Evolutionary conservation across 1,140 invertebrate genomes (phyloP), one percentile per base, ranked within the genome.

Genomic region (Sycophila sp.): DNA sequence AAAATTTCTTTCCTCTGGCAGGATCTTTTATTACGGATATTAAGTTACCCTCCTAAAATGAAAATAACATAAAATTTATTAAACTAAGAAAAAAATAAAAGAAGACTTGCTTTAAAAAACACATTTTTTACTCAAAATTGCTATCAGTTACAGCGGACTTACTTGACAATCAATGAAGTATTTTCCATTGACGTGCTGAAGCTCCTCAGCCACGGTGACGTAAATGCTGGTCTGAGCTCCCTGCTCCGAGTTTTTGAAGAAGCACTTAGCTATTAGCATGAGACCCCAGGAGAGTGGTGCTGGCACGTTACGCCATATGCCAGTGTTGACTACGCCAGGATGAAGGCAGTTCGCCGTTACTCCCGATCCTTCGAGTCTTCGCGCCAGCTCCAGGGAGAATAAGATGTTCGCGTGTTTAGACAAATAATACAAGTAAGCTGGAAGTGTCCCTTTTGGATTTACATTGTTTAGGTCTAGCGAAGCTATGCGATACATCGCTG

Each of bases 401-500:
- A 94, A 90, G 66, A 98, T 93, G 76, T 96, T 96, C 1, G 94
- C 94, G 75, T 95, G 92, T 82, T 98, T 98, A 0, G 94, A 95
- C 2, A 91, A 91, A 74, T 94, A 94, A 75, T 95, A 96, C 5
- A 94, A 78, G 70, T 93, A 94, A 2, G 87, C 89, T 0, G 94
- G 90, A 49, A 91, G 87, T 0, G 87, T 87, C 7, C n/a, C 88
- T 87, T 5, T 90, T 87, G 93, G 93, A 79, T 95, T 95, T 1
- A 94, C 83, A 75, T 95, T 95, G 13, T 93, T 88, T 36, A 95
- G 78, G 79, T 96, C 93, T 2, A 97, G 85, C 1, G 89, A 89
- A 0, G 91, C 90, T 1, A 94, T 78, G 47, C 89, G 89, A 80
- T 97, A 96, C 5, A 96, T 86, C 51, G 92, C 91, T 0, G 96